phyloP scores from a whole-genome alignment of 1,140 invertebrate species.

The Drosophila saltans region DNA sequence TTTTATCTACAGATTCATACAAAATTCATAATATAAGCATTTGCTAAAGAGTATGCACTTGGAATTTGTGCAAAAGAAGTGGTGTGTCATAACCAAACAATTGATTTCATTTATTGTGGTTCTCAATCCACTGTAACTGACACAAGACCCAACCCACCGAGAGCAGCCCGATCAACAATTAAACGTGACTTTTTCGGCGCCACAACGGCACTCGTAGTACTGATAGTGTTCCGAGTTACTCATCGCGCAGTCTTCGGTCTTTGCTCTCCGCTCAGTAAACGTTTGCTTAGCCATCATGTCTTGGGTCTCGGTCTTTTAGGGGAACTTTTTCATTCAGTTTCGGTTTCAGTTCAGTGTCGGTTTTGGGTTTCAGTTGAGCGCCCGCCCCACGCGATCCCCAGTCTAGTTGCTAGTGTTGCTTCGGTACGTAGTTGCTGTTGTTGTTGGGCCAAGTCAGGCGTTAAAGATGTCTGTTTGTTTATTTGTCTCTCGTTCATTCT shows the following conservation, averaged over 20 bases:
- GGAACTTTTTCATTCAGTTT: slow-evolving; percentile 58
- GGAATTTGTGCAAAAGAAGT: too few relatives aligned
- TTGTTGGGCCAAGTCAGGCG: slow-evolving; percentile 28
- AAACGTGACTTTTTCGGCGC: slow-evolving; percentile 44
- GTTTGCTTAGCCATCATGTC: background rate
- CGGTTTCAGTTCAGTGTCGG: slow-evolving; percentile 58
- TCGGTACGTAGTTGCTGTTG: slow-evolving; percentile 1
- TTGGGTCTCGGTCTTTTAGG: slow-evolving; percentile 18
- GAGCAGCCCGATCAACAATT: slow-evolving; percentile 33
- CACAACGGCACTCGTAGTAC: slow-evolving; percentile 55
- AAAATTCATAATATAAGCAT: background rate
- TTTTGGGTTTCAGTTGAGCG: slow-evolving; percentile 67
- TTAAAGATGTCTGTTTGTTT: slow-evolving; percentile 35
- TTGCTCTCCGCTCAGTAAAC: slow-evolving; percentile 20
- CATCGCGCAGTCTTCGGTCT: slow-evolving; percentile 17
- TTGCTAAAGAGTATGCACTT: background rate
- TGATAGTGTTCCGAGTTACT: slow-evolving; percentile 44
- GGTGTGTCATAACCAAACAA: background rate
- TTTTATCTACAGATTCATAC: background rate
- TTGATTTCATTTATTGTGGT: background rate
- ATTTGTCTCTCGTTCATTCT: slow-evolving; percentile 7
- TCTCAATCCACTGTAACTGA: background rate
- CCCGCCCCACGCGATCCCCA: slow-evolving; percentile 65
- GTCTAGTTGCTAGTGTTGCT: slow-evolving; percentile 41
- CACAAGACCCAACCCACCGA: background rate